phyloP scores from a whole-genome alignment of 2,797 vertebrate genomes.

The Paramormyrops hopkinsi region DNA sequence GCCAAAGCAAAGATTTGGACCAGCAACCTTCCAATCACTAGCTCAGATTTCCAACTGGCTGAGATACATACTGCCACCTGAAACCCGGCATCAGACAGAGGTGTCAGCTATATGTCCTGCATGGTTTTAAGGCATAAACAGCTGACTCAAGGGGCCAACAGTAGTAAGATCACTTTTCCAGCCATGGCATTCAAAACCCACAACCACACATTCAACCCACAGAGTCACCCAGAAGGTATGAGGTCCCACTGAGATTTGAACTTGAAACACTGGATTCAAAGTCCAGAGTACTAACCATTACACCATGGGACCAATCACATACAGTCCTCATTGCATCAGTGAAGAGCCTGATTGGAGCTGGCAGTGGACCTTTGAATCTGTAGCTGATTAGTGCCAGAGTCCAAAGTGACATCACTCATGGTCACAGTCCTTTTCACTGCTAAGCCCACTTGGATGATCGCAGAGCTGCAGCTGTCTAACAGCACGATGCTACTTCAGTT shows the following conservation, averaged over 20 bases:
- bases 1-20: background rate
- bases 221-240: slow-evolving; percentile 42
- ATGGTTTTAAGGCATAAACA: background rate
- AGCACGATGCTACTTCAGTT: background rate
- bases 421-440: background rate
- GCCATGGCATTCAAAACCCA: background rate
- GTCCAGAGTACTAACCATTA: slow-evolving; percentile 76
- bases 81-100: background rate
- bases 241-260: slow-evolving; percentile 77
- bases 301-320: slow-evolving; percentile 60
- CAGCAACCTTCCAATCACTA: background rate
- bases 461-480: background rate
- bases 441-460: background rate
- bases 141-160: background rate
- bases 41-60: background rate
- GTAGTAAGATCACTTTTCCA: background rate
- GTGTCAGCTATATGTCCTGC: background rate
- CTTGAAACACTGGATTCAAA: slow-evolving; percentile 74
- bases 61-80: background rate
- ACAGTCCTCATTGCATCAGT: background rate
- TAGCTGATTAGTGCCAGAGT: background rate
- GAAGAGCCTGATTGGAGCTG: background rate
- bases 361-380: background rate
- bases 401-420: background rate
- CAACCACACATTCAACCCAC: background rate